These are phyloP conservation scores for Macroglossus sobrinus DNA, from an alignment of 2,113 vertebrate species.

Conservation along the genomic window DNA sequence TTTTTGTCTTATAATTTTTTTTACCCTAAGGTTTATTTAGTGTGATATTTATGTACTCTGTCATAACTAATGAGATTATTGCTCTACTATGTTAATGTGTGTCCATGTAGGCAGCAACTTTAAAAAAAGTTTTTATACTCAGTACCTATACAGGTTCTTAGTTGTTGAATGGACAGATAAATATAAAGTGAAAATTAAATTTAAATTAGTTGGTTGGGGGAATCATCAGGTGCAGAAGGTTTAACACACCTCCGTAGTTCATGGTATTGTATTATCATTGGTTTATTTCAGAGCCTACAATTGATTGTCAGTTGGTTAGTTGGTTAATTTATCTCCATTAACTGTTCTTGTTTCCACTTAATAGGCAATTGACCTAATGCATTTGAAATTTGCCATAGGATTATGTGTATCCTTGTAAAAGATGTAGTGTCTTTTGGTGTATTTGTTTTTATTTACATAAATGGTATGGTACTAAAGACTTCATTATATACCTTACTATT, in stretches of 20 bases:
- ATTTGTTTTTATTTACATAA: not conserved
- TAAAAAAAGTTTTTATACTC: not conserved
- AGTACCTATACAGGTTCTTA: not conserved
- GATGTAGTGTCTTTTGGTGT: not conserved
- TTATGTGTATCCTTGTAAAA: not conserved
- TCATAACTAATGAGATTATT: not conserved
- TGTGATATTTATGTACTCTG: not conserved
- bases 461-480: not conserved
- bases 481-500: not conserved
- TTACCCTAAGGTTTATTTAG: not conserved
- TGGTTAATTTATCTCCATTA: not conserved
- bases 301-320: not conserved
- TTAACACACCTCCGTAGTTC: not conserved
- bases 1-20: not conserved
- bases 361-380: not conserved
- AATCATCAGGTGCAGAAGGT: not conserved
- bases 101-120: not conserved
- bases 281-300: not conserved
- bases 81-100: not conserved
- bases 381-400: conserved; percentile 7
- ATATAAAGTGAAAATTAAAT: not conserved
- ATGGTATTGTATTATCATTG: not conserved
- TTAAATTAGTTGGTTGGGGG: not conserved
- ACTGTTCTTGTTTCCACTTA: not conserved
- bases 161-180: not conserved